A percentile compares a stretch with the other conserved stretches of the same genome.
Conservation (phyloP, 2,797 vertebrate species). For the Synaphobranchus kaupii region DNA sequence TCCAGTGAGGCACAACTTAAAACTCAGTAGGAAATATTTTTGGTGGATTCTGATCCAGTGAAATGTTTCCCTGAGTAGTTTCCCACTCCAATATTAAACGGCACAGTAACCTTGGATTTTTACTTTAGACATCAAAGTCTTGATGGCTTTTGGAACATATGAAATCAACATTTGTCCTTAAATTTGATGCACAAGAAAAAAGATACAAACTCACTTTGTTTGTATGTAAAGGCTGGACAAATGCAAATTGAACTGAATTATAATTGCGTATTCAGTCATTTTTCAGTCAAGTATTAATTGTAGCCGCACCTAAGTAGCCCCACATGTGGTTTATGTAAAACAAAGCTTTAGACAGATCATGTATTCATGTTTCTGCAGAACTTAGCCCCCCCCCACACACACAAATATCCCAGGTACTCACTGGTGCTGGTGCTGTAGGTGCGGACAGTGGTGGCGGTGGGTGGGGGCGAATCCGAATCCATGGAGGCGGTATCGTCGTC, state of each 20-base stretch:
- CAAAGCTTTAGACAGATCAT: too few relatives aligned
- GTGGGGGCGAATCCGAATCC: slow-evolving; percentile 91
- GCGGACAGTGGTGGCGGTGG: slow-evolving; percentile 82
- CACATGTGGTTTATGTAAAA: too few relatives aligned
- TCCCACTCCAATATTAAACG: not conserved
- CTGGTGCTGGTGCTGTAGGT: slow-evolving; percentile 90
- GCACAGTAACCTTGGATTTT: not conserved
- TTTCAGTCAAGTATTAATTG: not conserved
- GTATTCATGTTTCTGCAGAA: not conserved
- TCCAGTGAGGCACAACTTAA: not conserved
- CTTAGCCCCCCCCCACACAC: not conserved
- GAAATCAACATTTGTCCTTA: too few relatives aligned
- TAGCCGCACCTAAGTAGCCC: too few relatives aligned
- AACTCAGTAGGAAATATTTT: not conserved
- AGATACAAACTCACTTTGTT: not conserved
- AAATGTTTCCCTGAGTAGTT: not conserved
- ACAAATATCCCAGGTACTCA: slow-evolving; percentile 68
- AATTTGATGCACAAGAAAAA: not conserved
- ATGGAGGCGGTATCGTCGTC: slow-evolving; percentile 91
- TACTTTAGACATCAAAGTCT: too few relatives aligned
- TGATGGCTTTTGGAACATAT: too few relatives aligned
- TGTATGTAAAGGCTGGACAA: not conserved
- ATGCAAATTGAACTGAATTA: not conserved
- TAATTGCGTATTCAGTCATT: not conserved
- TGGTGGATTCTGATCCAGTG: not conserved